A percentile compares a stretch with the other conserved stretches of the same genome.
These are phyloP conservation scores for Acronicta alni DNA, from an alignment of 2,888 invertebrate genomes.

Conservation along the genomic window DNA sequence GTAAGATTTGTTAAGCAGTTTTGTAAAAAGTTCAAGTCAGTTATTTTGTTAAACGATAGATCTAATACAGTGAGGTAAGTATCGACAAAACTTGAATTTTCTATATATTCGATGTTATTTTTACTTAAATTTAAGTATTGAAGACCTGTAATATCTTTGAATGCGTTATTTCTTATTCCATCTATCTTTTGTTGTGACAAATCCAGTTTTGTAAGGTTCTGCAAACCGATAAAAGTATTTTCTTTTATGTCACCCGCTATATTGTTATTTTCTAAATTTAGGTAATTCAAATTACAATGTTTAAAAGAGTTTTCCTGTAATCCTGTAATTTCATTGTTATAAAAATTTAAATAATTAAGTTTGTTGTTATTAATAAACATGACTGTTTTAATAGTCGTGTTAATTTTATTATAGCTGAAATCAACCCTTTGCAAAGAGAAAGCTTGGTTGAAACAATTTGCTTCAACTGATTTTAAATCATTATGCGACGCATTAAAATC, in stretches of 20 bases:
- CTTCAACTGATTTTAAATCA: slow-evolving; percentile 68
- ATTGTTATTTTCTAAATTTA: slow-evolving; percentile 74
- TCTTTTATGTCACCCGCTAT: slow-evolving; percentile 67
- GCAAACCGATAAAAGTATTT: slow-evolving; percentile 71
- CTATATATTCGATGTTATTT: slow-evolving; percentile 69
- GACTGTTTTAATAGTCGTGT: slow-evolving; percentile 64
- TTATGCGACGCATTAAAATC: slow-evolving; percentile 76
- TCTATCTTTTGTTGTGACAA: slow-evolving; percentile 70
- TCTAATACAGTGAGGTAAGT: slow-evolving; percentile 67
- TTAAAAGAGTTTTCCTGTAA: slow-evolving; percentile 73
- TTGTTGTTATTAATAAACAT: slow-evolving; percentile 72
- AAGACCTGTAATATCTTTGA: slow-evolving; percentile 64
- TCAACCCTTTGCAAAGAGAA: slow-evolving; percentile 67
- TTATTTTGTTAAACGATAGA: slow-evolving; percentile 72
- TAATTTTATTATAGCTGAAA: slow-evolving; percentile 74
- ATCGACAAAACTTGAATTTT: slow-evolving; percentile 66
- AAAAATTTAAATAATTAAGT: slow-evolving; percentile 70
- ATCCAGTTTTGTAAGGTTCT: slow-evolving; percentile 64
- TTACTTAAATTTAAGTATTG: slow-evolving; percentile 71
- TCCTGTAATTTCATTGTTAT: slow-evolving; percentile 67
- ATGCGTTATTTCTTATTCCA: slow-evolving; percentile 66
- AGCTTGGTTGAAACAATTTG: slow-evolving; percentile 73
- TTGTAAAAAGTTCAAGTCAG: slow-evolving; percentile 67
- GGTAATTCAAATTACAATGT: slow-evolving; percentile 59
- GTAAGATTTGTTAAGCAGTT: slow-evolving; percentile 65